phyloP scores from a whole-genome alignment of 2,797 vertebrate species.

The Orestias chungarensis region DNA sequence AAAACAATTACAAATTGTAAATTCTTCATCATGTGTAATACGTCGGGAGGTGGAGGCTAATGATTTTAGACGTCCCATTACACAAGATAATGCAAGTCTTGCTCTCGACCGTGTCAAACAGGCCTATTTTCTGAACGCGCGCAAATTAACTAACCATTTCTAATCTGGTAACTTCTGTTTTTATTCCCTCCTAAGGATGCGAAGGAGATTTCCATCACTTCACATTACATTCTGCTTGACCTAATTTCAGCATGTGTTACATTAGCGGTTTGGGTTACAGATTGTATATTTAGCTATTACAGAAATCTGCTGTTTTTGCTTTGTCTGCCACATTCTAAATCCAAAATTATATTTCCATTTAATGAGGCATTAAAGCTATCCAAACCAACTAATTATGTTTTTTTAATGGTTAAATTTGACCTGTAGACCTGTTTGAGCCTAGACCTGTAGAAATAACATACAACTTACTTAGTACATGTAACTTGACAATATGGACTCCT shows the following conservation, averaged over 20 bases:
- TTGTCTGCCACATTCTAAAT: background rate
- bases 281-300: conserved; percentile 42
- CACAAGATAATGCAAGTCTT: conserved; percentile 66
- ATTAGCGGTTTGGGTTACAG: conserved; percentile 48
- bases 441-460: background rate
- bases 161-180: conserved; percentile 11
- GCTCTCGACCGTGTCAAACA: conserved; percentile 57
- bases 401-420: background rate
- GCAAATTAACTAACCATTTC: conserved; percentile 36
- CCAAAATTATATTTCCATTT: background rate
- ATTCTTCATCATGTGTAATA: conserved; percentile 75
- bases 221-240: conserved; percentile 46
- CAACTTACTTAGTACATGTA: background rate
- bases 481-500: background rate
- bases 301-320: background rate
- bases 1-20: conserved; percentile 72
- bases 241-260: conserved; percentile 56
- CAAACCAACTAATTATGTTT: background rate
- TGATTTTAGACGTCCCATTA: conserved; percentile 72
- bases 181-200: conserved; percentile 17
- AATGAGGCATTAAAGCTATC: background rate
- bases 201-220: conserved; percentile 40
- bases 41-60: conserved; percentile 65
- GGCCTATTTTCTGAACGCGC: conserved; percentile 39
- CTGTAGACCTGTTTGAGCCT: background rate